Evolutionary conservation across 2,888 invertebrate species (phyloP).

Genomic region (Cheilosia urbana): DNA sequence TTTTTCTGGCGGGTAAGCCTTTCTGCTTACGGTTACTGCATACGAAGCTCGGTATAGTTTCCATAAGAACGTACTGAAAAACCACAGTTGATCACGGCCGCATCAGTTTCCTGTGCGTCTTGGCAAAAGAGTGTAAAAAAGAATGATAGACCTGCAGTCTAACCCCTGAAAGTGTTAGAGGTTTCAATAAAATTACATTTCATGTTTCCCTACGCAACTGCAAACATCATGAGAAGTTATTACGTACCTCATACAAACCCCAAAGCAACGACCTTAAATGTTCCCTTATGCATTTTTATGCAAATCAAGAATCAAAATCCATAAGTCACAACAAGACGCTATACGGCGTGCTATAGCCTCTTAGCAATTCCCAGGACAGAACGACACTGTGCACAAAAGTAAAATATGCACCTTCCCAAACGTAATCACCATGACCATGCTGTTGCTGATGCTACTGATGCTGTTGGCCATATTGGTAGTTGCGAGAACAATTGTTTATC

Average conservation of each 20-base stretch:
- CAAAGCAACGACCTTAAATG: not conserved
- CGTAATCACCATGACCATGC: constrained; percentile 23
- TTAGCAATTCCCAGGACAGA: constrained; percentile 52
- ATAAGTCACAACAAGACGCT: constrained; percentile 37
- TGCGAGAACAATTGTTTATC: constrained; percentile 68
- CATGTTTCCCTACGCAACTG: too few relatives aligned
- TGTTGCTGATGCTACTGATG: constrained; percentile 3
- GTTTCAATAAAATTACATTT: too few relatives aligned
- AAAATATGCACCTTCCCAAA: constrained; percentile 44
- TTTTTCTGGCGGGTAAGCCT: too few relatives aligned
- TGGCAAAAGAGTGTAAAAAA: too few relatives aligned
- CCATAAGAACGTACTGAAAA: too few relatives aligned
- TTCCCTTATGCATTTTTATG: constrained; percentile 20
- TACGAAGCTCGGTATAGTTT: too few relatives aligned
- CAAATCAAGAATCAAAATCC: constrained; percentile 56
- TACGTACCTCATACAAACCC: not conserved
- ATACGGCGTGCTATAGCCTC: constrained; percentile 1
- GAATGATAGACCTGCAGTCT: too few relatives aligned
- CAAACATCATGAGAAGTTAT: too few relatives aligned
- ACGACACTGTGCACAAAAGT: constrained; percentile 4
- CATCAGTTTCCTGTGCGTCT: too few relatives aligned
- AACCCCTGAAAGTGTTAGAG: too few relatives aligned
- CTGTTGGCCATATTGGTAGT: constrained; percentile 30
- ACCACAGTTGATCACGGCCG: too few relatives aligned
- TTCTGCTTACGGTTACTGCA: too few relatives aligned